These are phyloP conservation scores for Syngnathus typhle DNA, from an alignment of 2,113 vertebrate species.

Conservation along the genomic window DNA sequence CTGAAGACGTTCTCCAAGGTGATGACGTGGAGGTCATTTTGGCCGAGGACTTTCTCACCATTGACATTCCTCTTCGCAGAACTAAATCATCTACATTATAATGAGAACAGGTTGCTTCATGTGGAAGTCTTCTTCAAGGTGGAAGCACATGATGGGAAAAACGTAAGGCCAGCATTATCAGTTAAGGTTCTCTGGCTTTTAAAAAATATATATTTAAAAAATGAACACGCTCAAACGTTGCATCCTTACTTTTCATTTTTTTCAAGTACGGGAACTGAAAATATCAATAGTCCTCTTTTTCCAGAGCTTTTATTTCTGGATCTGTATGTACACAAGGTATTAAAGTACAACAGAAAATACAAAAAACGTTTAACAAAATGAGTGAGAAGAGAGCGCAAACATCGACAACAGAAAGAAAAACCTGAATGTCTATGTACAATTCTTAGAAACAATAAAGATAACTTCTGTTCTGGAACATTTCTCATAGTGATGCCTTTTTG, in stretches of 20 bases:
- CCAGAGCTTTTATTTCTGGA: slow-evolving; percentile 99
- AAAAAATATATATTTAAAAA: no score
- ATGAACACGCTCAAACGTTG: no score
- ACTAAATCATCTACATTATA: not conserved
- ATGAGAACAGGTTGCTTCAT: not conserved
- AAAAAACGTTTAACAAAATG: slow-evolving; percentile 93
- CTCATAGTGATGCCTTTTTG: slow-evolving; percentile 87
- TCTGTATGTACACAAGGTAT: slow-evolving; percentile 99
- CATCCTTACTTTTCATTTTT: no score
- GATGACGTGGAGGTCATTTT: slow-evolving; percentile 71
- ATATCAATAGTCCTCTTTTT: slow-evolving; percentile 54
- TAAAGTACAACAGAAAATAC: slow-evolving; percentile 99
- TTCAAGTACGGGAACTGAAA: no score
- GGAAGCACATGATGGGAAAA: no score
- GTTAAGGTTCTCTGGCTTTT: no score
- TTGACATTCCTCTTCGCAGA: slow-evolving; percentile 73
- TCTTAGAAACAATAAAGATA: slow-evolving; percentile 96
- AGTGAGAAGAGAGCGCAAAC: slow-evolving; percentile 51
- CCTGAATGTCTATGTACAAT: slow-evolving; percentile 96
- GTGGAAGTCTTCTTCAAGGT: no score
- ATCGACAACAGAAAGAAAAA: slow-evolving; percentile 33
- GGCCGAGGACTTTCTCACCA: slow-evolving; percentile 85
- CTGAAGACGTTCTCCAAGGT: slow-evolving; percentile 63
- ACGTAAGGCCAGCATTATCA: no score
- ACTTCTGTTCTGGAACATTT: slow-evolving; percentile 81